Percentiles rank a stretch among this genome's conserved stretches.
Evolutionary conservation across 2,888 invertebrate genomes (phyloP).

Genomic region (Diarsia mendica): DNA sequence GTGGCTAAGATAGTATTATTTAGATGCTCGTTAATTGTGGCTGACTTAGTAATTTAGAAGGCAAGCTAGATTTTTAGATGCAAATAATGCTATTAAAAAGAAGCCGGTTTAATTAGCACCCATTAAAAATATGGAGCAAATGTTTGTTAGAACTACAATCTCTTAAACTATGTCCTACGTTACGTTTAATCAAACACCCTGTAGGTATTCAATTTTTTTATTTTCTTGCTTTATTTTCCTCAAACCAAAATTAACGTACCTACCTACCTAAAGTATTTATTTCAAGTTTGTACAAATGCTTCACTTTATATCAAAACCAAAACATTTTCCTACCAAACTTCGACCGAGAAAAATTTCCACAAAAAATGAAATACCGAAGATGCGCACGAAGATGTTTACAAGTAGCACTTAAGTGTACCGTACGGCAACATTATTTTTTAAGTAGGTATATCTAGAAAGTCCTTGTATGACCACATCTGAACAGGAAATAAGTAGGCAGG

Average conservation of each 20-base stretch:
- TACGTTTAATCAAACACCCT: background rate
- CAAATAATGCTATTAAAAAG: too few relatives aligned
- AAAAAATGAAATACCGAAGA: constrained; percentile 22
- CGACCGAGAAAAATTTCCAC: constrained; percentile 23
- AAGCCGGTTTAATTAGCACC: too few relatives aligned
- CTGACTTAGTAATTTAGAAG: too few relatives aligned
- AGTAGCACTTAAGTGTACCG: constrained; percentile 53
- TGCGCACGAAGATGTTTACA: constrained; percentile 40
- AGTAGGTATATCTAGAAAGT: constrained; percentile 67
- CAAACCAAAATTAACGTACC: background rate
- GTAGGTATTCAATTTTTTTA: background rate
- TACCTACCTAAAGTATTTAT: too few relatives aligned
- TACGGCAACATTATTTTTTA: constrained; percentile 62
- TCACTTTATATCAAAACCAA: background rate
- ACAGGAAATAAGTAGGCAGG: constrained; percentile 68
- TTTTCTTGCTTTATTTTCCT: background rate
- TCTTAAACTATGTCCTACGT: too few relatives aligned
- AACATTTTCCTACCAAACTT: background rate
- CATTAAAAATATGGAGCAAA: too few relatives aligned
- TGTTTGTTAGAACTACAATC: too few relatives aligned
- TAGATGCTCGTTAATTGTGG: too few relatives aligned
- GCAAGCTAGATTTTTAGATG: too few relatives aligned
- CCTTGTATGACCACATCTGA: constrained; percentile 61
- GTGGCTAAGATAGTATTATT: too few relatives aligned
- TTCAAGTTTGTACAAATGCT: background rate